These are phyloP conservation scores for Agrochola litura DNA, from an alignment of 2,888 invertebrate genomes.

Conservation along the genomic window DNA sequence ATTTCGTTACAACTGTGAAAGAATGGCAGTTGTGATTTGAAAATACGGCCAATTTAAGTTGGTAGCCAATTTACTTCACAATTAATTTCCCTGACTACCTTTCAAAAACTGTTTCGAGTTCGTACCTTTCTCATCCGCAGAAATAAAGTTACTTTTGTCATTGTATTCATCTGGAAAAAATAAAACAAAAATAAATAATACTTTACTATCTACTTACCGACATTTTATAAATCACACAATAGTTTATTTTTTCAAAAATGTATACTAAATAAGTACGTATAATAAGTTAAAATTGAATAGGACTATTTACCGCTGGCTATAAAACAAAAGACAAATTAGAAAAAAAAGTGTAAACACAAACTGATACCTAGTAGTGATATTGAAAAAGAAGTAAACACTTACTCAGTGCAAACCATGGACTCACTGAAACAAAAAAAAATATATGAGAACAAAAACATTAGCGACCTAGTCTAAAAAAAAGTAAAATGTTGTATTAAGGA, in stretches of 20 bases:
- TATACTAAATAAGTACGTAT: no score
- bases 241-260: no score
- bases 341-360: background rate
- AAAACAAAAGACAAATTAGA: background rate
- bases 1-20: background rate
- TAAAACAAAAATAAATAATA: background rate
- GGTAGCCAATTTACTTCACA: background rate
- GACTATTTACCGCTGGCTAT: conserved; percentile 29
- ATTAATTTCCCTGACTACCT: background rate
- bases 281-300: background rate
- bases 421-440: conserved; percentile 32
- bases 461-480: background rate
- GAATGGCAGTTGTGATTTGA: no score
- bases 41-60: background rate
- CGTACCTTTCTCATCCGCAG: background rate
- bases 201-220: background rate
- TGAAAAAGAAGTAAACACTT: conserved; percentile 11
- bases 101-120: background rate
- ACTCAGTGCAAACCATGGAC: conserved; percentile 25
- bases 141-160: background rate
- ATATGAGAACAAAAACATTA: no score
- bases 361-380: background rate
- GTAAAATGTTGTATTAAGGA: no score
- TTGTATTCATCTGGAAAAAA: background rate
- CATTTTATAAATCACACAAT: background rate